Base-by-base conservation (phyloP, 2,888 invertebrate species). In the Lypha dubia region DNA sequence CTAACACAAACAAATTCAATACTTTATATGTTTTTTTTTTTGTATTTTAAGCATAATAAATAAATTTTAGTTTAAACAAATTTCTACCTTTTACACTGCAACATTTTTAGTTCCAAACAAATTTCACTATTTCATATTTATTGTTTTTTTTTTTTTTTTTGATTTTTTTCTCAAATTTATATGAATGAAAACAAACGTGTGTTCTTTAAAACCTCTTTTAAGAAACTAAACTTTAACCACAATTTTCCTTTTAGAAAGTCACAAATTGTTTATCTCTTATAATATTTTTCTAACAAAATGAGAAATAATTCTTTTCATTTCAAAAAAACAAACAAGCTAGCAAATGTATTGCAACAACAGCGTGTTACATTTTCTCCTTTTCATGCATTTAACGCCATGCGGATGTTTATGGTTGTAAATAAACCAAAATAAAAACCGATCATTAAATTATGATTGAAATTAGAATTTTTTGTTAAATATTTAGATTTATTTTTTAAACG, bases 381-480 rank as follows among this genome's bases (percentile, higher is more conserved):
- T 53, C n/a, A 13, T 38, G 49, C 41, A 46, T 75, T 79, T 51
- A 41, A 71, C 60, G 24, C 11, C 63, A 44, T 22, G 56, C 83
- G 83, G 83, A 79, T 83, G 79, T 83, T 79, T 79, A 75, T 79
- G 11, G 11, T 49, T 15, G 38, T 49, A 80, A 75, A 79, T 74
- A 70, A 77, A 79, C 62, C 77, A 46, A 70, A 20, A n/a, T n/a
- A 38, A 41, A 8, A 24, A 63, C 9, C n/a, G 46, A 70, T 75
- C 53, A 84, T 80, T 76, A 76, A 70, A 65, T 79, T 79, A 82
- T 83, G 76, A 83, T 71, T 75, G 44, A 67, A 77, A n/a, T 71
- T 65, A 62, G 20, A 51, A 71, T 58, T 58, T n/a, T 58, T 35
- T 11, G 20, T 58, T 17, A 28, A 35, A 58, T 58, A 8, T 76